Percentiles rank a stretch among this genome's conserved stretches.
Evolutionary conservation across 1,140 invertebrate genomes (phyloP).

Genomic region (Diachasma alloeum): DNA sequence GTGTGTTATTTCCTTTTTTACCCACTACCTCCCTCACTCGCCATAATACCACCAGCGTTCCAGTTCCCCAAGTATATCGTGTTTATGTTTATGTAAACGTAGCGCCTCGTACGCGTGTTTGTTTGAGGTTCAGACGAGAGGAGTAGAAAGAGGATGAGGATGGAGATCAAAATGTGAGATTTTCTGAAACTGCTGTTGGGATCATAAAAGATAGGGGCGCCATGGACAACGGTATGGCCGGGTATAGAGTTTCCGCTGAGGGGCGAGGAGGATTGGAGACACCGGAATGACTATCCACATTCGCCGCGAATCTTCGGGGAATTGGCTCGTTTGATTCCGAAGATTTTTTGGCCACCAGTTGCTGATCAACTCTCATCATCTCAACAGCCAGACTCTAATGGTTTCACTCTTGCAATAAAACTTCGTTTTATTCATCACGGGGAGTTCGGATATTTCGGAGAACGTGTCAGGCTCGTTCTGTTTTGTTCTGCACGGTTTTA

Average conservation of each 20-base stretch:
- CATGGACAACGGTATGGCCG: conserved; percentile 43
- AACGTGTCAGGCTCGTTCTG: too few relatives aligned
- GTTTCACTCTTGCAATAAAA: too few relatives aligned
- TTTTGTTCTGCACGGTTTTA: background rate
- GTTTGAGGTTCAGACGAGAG: background rate
- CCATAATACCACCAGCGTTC: conserved; percentile 12
- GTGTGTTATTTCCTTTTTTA: conserved; percentile 11
- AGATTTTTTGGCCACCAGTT: conserved; percentile 1
- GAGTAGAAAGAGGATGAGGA: background rate
- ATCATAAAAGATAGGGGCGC: conserved; percentile 61
- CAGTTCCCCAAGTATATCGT: conserved; percentile 20
- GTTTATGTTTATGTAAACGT: conserved; percentile 34
- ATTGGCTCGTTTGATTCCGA: conserved; percentile 28
- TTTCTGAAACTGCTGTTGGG: conserved; percentile 47
- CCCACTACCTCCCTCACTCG: background rate
- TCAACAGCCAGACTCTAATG: background rate
- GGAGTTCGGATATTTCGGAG: too few relatives aligned
- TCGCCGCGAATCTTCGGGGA: conserved; percentile 26
- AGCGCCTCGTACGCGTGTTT: conserved; percentile 2
- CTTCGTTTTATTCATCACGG: too few relatives aligned
- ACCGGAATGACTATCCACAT: conserved; percentile 30
- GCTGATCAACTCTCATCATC: background rate
- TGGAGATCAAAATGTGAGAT: conserved; percentile 57
- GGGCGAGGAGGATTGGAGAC: conserved; percentile 32
- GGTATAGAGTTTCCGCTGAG: conserved; percentile 57